Evolutionary conservation across 2,888 invertebrate genomes (phyloP).

Genomic region (Thysanoteuthis rhombus): DNA sequence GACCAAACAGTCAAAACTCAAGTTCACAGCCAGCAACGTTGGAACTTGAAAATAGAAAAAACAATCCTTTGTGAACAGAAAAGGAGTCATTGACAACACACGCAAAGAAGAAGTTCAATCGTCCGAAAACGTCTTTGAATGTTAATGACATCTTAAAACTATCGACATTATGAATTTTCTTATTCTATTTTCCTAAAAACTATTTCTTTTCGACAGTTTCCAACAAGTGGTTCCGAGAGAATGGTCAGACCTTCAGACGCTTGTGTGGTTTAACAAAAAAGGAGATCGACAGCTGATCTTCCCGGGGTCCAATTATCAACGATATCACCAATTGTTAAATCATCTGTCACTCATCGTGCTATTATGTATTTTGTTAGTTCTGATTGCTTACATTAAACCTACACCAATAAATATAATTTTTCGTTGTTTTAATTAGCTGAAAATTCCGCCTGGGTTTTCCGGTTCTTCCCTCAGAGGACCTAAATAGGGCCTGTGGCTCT

Average conservation of each 20-base stretch:
- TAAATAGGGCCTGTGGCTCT: no score
- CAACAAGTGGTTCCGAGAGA: constrained; percentile 87
- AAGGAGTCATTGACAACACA: no score
- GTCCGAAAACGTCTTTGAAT: no score
- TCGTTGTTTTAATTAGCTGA: no score
- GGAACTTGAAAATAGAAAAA: no score
- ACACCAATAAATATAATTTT: background rate
- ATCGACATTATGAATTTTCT: background rate
- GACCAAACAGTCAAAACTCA: no score
- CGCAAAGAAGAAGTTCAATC: no score
- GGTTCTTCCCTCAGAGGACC: no score
- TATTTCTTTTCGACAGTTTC: constrained; percentile 66
- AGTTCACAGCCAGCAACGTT: no score
- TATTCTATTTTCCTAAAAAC: background rate
- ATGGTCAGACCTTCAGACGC: constrained; percentile 14
- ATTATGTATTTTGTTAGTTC: background rate
- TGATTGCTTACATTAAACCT: background rate
- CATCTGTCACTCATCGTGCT: background rate
- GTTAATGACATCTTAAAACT: no score
- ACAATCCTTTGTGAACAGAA: no score
- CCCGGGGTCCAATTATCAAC: background rate
- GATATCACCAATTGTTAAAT: background rate
- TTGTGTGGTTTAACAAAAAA: background rate
- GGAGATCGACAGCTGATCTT: background rate
- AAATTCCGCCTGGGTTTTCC: no score